These are phyloP conservation scores for Peromyscus polionotus DNA, from an alignment of 2,113 vertebrate species.

Conservation along the genomic window DNA sequence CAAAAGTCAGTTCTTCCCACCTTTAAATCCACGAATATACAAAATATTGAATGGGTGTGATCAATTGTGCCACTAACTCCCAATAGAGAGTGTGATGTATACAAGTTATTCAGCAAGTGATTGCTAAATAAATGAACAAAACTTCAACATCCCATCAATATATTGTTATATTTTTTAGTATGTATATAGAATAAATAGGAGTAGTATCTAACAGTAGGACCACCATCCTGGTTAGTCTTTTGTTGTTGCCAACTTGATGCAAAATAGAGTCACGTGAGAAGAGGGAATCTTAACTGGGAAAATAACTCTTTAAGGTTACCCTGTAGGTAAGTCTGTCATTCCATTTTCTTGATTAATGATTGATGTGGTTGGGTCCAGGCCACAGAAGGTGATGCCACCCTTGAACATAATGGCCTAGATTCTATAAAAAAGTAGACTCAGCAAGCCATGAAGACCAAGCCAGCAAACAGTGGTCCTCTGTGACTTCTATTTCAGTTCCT, in stretches of 20 bases:
- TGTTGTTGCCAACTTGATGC: neutral
- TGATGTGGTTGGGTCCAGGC: neutral
- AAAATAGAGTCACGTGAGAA: neutral
- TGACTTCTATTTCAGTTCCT: neutral
- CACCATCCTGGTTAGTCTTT: neutral
- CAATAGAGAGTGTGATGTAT: neutral
- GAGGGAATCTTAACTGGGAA: neutral
- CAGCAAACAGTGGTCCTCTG: neutral
- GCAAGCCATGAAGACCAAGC: neutral
- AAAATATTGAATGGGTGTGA: neutral
- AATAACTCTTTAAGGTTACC: neutral
- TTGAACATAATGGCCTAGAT: neutral
- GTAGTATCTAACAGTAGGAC: neutral
- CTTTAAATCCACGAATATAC: neutral
- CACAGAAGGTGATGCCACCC: neutral
- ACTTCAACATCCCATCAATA: neutral
- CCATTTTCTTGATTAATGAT: neutral
- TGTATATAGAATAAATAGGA: neutral
- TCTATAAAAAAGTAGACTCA: neutral
- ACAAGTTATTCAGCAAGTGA: neutral
- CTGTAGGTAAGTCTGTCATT: neutral
- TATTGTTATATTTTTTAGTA: neutral
- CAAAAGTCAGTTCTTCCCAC: neutral
- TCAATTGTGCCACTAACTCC: neutral
- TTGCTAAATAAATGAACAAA: neutral